Evolutionary conservation across 2,888 invertebrate species (phyloP), one percentile per base, ranked within the genome.

Genomic region (Theretra japonica): DNA sequence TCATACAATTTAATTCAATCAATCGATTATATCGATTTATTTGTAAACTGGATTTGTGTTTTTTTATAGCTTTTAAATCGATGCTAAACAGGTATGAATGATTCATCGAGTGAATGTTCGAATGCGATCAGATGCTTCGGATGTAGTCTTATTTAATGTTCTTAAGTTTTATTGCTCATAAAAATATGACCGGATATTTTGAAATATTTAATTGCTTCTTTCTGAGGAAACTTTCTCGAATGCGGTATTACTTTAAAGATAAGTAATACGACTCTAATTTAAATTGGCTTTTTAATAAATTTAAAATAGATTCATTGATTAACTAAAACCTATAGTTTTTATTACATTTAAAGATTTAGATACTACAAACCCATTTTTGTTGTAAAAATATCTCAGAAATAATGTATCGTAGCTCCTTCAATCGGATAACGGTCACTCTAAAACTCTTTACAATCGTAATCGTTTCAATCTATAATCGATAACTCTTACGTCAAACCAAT

Each of bases 1-100:
- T 70, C 74, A 73, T 76, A 70, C 70, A 72, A 73, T 59, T 57
- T 68, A 33, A 59, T 59, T 72, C 74, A 60, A 73, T 30, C 53
- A 1, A 62, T 28, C 70, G 56, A 33, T 30, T 53, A 70, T 69
- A 68, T 69, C 53, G 79, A 79, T 76, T 65, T 65, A 65, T 65
- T 65, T 65, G 41, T 41, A 65, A 65, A 48, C 65, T 65, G 41
- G 48, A 65, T 65, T 48, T 48, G 65, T 65, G 41, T 65, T 41
- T 65, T 65, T 65, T 65, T 21, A 65, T 65, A 41, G 65, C 65
- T 65, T 65, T 65, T 65, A 65, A 65, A 65, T 65, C 65, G 65
- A 65, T 65, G 21, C 23, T 25, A 17, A 65, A 48, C 48, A 23
- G 41, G 41, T 65, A 65, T 65, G 21, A 65, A 65, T 65, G 48